These are phyloP conservation scores for Gisinianus flammeolus DNA, from an alignment of 2,888 invertebrate species.

Conservation along the genomic window DNA sequence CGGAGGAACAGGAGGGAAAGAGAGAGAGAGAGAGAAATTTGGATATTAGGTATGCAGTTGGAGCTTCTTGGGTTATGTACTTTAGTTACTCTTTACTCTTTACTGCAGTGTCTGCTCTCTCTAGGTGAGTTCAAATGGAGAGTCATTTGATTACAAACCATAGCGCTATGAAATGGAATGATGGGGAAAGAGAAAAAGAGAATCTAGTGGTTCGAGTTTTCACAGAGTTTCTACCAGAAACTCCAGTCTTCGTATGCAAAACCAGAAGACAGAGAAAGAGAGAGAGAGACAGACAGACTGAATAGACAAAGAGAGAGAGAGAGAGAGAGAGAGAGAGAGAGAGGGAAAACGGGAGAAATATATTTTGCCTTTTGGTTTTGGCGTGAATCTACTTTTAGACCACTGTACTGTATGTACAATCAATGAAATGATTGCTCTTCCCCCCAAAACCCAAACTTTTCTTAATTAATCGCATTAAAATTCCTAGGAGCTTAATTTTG, in stretches of 20 bases:
- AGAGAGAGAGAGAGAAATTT: background rate
- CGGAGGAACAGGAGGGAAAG: background rate
- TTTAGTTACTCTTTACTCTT: background rate
- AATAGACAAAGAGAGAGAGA: background rate
- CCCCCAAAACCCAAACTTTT: conserved; percentile 28
- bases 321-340: background rate
- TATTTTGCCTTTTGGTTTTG: no score
- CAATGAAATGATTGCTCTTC: conserved; percentile 36
- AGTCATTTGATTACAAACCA: conserved; percentile 28
- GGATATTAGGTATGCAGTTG: no score
- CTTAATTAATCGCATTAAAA: conserved; percentile 46
- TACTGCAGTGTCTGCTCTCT: background rate
- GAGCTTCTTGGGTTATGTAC: no score
- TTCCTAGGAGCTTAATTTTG: conserved; percentile 37
- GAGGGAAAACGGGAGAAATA: no score
- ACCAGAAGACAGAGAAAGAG: conserved; percentile 15
- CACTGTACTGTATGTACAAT: conserved; percentile 23
- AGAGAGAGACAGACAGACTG: background rate
- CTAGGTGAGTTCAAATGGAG: conserved; percentile 6
- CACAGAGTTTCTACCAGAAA: no score
- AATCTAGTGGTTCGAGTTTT: no score
- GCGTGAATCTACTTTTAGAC: no score
- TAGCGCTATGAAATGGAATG: background rate
- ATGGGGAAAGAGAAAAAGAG: no score
- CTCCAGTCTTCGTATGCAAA: no score